Base-by-base conservation (phyloP, 1,140 invertebrate genomes). In the Drosophila azteca region DNA sequence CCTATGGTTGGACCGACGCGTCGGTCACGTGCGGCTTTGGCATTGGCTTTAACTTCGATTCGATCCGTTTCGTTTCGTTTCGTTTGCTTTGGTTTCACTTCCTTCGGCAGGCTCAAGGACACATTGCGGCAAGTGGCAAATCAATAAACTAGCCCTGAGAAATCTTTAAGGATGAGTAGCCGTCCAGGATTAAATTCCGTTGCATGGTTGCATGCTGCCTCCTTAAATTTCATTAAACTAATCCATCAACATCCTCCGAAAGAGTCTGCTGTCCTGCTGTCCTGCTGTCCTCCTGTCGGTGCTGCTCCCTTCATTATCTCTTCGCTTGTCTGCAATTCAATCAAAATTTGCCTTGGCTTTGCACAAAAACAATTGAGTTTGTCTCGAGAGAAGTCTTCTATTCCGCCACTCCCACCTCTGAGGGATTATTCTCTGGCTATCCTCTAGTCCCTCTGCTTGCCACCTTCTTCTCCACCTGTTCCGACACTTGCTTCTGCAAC, bases 341-440 rank as follows among this genome's bases (percentile, higher is more conserved):
- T 85, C 74, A 85, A 85, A 78, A 87, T 83, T 84, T 85, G 77
- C 77, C 64, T 61, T 41, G 68, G 51, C 81, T 67, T 11, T 84
- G 82, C 82, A 81, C 54, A 78, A 87, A 77, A 85, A 82, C 81
- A 85, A 85, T 87, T 77, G 78, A 79, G 70, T 74, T 76, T 76
- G 52, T 59, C 53, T 61, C 61, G 52, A 6, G 67, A 54, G 35
- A 49, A 46, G n/a, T 59, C 26, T 41, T 64, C 22, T 39, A 11
- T 64, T 15, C 3, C 35, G 13, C 50, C 17, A 8, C 57, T 39
- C n/a, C 46, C 26, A 61, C 39, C 73, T 77, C 77, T 78, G 74
- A 55, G 63, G 58, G 53, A 74, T 62, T 73, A 48, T 73, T 45
- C 55, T 57, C 55, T 57, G 60, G 72, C 49, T 39, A 59, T 31